Percentiles rank a stretch among this genome's conserved stretches.
Conservation (phyloP, 2,113 vertebrate species). For the Syngnathus typhle region DNA sequence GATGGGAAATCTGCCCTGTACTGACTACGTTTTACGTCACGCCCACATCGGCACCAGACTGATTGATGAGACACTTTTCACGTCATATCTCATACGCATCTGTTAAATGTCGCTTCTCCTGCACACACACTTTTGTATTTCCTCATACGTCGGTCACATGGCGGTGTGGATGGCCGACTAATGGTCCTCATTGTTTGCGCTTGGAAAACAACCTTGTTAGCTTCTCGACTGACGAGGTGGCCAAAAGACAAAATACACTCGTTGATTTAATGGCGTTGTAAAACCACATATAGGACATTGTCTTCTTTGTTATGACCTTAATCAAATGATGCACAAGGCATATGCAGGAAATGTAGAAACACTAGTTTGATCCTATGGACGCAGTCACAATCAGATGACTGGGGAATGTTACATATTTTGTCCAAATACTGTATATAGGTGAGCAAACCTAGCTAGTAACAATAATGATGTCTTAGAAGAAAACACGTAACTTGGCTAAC, state of each 20-base stretch:
- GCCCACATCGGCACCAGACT: not conserved
- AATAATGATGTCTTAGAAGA: not conserved
- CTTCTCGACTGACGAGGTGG: not conserved
- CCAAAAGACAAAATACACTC: not conserved
- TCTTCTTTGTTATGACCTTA: not conserved
- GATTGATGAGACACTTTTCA: not conserved
- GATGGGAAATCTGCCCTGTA: not conserved
- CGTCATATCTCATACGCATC: not conserved
- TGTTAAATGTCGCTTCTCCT: not conserved
- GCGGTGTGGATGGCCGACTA: not conserved
- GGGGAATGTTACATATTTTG: conserved; percentile 24
- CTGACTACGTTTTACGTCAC: not conserved
- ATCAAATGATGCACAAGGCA: not conserved
- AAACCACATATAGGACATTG: not conserved
- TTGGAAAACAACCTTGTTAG: not conserved
- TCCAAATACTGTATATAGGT: not conserved
- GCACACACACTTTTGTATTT: too few relatives aligned
- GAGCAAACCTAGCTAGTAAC: not conserved
- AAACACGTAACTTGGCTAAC: too few relatives aligned
- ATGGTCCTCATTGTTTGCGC: conserved; percentile 1
- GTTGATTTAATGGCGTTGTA: not conserved
- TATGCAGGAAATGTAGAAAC: conserved; percentile 20
- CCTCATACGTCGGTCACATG: not conserved
- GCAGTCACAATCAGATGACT: conserved; percentile 6
- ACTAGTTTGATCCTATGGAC: conserved; percentile 1